Evolutionary conservation across 2,797 vertebrate genomes (phyloP).

Genomic region (Protonibea diacanthus): DNA sequence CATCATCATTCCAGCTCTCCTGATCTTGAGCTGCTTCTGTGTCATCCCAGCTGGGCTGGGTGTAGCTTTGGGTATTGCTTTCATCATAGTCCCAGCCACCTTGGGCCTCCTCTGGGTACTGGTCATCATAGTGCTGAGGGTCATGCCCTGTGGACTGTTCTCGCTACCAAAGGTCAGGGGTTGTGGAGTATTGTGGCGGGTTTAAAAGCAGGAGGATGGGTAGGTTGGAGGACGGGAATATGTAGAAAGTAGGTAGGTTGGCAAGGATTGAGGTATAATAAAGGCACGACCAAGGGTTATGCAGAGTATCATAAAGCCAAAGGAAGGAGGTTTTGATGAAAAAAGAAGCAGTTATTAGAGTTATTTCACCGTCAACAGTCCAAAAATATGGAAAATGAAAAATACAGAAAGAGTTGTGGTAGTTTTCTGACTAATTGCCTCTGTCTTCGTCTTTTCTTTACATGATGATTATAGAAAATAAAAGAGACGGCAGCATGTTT

Average conservation of each 20-base stretch:
- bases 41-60: slow-evolving; percentile 55
- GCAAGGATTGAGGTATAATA: not conserved
- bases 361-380: not conserved
- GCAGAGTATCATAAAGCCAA: not conserved
- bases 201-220: slow-evolving; percentile 17
- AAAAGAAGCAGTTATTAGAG: slow-evolving; percentile 2
- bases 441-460: not conserved
- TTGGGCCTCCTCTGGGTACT: slow-evolving; percentile 33
- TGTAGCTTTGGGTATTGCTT: slow-evolving; percentile 17
- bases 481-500: not conserved
- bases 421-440: not conserved
- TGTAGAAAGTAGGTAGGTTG: not conserved
- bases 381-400: not conserved
- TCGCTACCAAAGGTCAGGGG: slow-evolving; percentile 32
- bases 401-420: not conserved
- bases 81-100: slow-evolving; percentile 48
- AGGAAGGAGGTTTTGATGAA: slow-evolving; percentile 25
- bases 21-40: not conserved
- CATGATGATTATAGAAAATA: not conserved
- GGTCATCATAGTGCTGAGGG: slow-evolving; percentile 4
- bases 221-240: not conserved
- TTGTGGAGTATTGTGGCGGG: slow-evolving; percentile 1
- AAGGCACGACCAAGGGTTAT: not conserved
- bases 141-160: slow-evolving; percentile 42
- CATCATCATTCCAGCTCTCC: slow-evolving; percentile 35